Evolutionary conservation across 2,888 invertebrate species (phyloP), one percentile per base, ranked within the genome.

Genomic region (Limulus polyphemus): DNA sequence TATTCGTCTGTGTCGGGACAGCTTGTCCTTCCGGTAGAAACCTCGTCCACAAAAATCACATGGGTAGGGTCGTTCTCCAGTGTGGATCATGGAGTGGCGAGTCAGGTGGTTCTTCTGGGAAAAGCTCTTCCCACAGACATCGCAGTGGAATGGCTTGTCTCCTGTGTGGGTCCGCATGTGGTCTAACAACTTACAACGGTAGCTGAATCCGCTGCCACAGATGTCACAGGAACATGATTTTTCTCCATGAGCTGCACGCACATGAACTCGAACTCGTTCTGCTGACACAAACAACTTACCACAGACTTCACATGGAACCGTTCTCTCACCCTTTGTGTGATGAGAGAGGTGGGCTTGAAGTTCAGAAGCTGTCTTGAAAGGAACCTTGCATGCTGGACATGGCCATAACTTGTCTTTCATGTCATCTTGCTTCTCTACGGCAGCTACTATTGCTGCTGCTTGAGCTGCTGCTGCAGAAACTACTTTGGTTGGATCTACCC

Each of bases 141-240:
- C 71, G 63, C 71, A 71, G 52, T 69, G 69, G 62, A 70, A 71
- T 55, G 71, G 71, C 61, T 70, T 69, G 54, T 70, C 71, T 51
- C 70, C 71, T 32, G 70, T 70, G 55, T 71, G 71, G 51, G 71
- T 70, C 52, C 71, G 55, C 71, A 71, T 71, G 58, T 71, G 71
- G 59, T 71, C 70, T 17, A 70, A 60, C 32, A 71, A 62, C 62
- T 71, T 71, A 60, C 71, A 71, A 32, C 69, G 68, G 61, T 71
- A 71, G 62, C 70, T 70, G 57, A 71, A 71, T 13, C 71, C 70
- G 59, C 69, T 68, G 55, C 71, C 71, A 63, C 71, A 71, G 48
- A 71, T 69, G 52, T 69, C 69, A 64, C 71, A 71, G 48, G 70
- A 61, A 59, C 70, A 70, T 16, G 70, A 69, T 59, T 71, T 71